Evolutionary conservation across 2,797 vertebrate species (phyloP).

Genomic region (Enteromius radiatus): DNA sequence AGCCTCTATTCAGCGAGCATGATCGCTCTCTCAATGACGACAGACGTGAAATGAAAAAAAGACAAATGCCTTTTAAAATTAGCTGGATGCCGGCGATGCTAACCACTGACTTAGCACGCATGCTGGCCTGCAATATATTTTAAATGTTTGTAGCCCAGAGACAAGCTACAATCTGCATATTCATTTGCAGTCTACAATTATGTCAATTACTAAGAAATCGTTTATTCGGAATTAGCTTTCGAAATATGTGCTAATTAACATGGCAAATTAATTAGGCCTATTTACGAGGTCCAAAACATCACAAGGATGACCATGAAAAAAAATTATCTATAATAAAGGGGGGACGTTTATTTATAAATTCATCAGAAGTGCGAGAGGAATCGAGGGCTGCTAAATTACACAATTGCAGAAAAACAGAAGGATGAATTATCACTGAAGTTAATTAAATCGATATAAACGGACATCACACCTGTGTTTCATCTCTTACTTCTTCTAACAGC

Average conservation of each 20-base stretch:
- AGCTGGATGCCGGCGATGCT: conserved; percentile 11
- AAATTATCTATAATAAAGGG: not conserved
- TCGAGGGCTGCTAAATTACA: conserved; percentile 56
- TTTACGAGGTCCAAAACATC: conserved; percentile 43
- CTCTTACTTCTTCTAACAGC: conserved; percentile 71
- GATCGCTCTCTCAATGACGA: conserved; percentile 29
- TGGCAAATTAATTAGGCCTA: conserved; percentile 47
- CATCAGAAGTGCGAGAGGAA: conserved; percentile 43
- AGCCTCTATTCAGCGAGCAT: conserved; percentile 71
- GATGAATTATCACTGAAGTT: conserved; percentile 58
- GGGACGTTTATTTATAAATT: not conserved
- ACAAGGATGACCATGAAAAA: conserved; percentile 18
- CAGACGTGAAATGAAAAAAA: conserved; percentile 29
- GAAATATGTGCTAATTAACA: conserved; percentile 60
- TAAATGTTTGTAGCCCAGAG: conserved; percentile 1
- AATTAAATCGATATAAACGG: conserved; percentile 71
- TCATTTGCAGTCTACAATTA: conserved; percentile 46
- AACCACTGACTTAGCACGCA: conserved; percentile 22
- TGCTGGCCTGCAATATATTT: conserved; percentile 8
- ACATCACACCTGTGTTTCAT: conserved; percentile 53
- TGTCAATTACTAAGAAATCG: conserved; percentile 29
- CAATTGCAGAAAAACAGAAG: conserved; percentile 58
- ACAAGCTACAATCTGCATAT: conserved; percentile 25
- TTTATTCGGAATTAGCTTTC: conserved; percentile 52
- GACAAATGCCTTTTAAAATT: not conserved